Evolutionary conservation across 2,888 invertebrate genomes (phyloP), one percentile per base, ranked within the genome.

Genomic region (Agrotis puta): DNA sequence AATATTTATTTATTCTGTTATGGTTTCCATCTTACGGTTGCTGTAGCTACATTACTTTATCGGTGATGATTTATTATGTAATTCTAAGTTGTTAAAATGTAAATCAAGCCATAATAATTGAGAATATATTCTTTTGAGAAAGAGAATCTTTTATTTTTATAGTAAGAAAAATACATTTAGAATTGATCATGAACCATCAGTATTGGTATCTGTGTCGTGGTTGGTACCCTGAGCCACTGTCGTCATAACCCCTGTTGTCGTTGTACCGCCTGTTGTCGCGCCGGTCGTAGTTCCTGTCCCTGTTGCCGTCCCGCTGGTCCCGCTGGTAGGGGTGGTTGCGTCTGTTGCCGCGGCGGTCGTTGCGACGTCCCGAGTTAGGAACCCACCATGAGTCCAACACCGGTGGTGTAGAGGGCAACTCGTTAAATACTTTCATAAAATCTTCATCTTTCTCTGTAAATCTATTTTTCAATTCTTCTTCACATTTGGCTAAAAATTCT

Each of bases 401-500:
- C 11, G 97, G 97, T 6, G 97, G 97, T 14, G 77, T 88, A 14
- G 95, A 94, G 2, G 90, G 87, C 22, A 94, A 91, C 18, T 93
- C 90, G 75, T 93, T 94, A 57, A 89, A 93, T 2, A 94, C 92
- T 86, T 92, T 94, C 94, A 97, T 96, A 87, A 97, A 98, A 64
- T 97, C 97, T 58, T 93, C 93, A 92, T 98, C 97, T 11, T 96
- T 95, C 47, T 97, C 97, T 50, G 97, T 97, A 83, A 94, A 97
- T 77, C 97, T 96, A 73, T 96, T 91, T 81, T 96, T 95, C 62
- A 97, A 96, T 87, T 97, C 97, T 73, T 96, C 96, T 85, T 97
- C 97, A 87, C 97, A 97, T 87, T 96, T 95, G 7, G 94, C 95
- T 64, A 97, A 86, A 83, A 97, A 97, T 58, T 96, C 96, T 64